A percentile compares a stretch with the other conserved stretches of the same genome.
Conservation (phyloP, 92 coral and sea anemone genomes). For the Scolanthus callimorphus region DNA sequence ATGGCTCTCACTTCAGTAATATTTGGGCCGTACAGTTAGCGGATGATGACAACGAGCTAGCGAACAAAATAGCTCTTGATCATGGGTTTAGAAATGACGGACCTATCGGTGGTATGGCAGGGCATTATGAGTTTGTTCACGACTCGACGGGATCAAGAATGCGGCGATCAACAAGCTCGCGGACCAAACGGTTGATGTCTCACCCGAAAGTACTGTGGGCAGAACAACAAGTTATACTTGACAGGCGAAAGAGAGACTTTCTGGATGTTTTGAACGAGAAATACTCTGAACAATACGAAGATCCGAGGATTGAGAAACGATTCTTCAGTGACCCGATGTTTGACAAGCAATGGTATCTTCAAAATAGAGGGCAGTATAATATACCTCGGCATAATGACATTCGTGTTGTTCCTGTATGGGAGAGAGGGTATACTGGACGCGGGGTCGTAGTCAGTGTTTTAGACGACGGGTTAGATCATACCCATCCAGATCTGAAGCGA, state of each 20-base stretch:
- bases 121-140: conserved; percentile 76
- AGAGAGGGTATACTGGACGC: conserved; percentile 75
- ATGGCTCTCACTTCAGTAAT: conserved; percentile 48
- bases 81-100: conserved; percentile 81
- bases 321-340: conserved; percentile 67
- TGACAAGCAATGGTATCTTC: conserved; percentile 72
- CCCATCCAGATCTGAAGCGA: conserved; percentile 87
- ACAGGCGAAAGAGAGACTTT: conserved; percentile 71
- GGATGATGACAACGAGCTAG: conserved; percentile 56
- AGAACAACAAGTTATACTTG: conserved; percentile 65
- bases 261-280: conserved; percentile 4
- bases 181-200: conserved; percentile 50
- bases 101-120: conserved; percentile 52
- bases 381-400: conserved; percentile 59
- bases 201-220: conserved; percentile 89
- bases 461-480: conserved; percentile 93
- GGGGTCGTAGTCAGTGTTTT: conserved; percentile 84
- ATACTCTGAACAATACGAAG: conserved; percentile 20
- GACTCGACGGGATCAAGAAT: conserved; percentile 43
- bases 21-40: conserved; percentile 86
- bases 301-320: conserved; percentile 43
- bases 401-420: conserved; percentile 78
- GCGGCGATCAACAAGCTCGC: conserved; percentile 44
- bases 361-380: conserved; percentile 68
- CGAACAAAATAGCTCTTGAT: conserved; percentile 67